Evolutionary conservation across 2,888 invertebrate species (phyloP), one percentile per base, ranked within the genome.

Genomic region (Sabellastarte sp.): DNA sequence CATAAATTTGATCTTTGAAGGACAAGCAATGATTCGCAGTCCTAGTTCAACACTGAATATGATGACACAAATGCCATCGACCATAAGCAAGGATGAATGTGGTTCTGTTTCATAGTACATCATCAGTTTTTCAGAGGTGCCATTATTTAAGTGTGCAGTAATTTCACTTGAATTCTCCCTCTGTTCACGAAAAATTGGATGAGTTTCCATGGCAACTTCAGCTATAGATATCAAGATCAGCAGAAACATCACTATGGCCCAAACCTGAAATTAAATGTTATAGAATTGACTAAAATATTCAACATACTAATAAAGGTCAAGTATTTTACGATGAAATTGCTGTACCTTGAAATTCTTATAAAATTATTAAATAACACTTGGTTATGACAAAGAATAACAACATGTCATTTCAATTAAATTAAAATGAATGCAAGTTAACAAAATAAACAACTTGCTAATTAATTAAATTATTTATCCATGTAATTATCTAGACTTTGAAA

Each of bases 241-340:
- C 26, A 26, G 15, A 24, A 26, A n/a, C 5, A 53, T 15, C 5
- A 53, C 26, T 5, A 53, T 26, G 5, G n/a, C 53, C 53, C 53
- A 53, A 5, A 53, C 26, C 53, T 53, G 53, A 53, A 53, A 53
- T 53, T n/a, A n/a, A n/a, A n/a, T n/a, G n/a, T n/a, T n/a, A n/a
- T n/a, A n/a, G n/a, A n/a, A n/a, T n/a, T n/a, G n/a, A n/a, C n/a
- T n/a, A n/a, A n/a, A n/a, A n/a, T n/a, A n/a, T n/a, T n/a, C n/a
- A n/a, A n/a, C n/a, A n/a, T n/a, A n/a, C n/a, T n/a, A n/a, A n/a
- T n/a, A n/a, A n/a, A n/a, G n/a, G n/a, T n/a, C n/a, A n/a, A n/a
- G n/a, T n/a, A n/a, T n/a, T n/a, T n/a, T n/a, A n/a, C n/a, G n/a
- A n/a, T n/a, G n/a, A n/a, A n/a, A n/a, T n/a, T n/a, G n/a, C n/a